Percentiles rank a stretch among this genome's conserved stretches.
Conservation (phyloP, 2,888 invertebrate species). For the Notodonta dromedarius region DNA sequence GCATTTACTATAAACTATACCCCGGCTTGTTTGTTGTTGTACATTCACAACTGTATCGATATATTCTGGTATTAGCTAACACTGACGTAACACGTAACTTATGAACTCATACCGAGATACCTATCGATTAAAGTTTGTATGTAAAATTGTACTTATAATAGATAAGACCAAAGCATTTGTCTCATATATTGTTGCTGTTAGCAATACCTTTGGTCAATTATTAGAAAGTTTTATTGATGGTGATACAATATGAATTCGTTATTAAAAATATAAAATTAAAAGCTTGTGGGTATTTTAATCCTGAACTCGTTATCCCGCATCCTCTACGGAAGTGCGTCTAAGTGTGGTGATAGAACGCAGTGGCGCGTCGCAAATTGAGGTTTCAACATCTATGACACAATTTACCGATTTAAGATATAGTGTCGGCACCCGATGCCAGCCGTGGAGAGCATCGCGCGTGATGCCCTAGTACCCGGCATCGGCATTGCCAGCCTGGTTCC, state of each 20-base stretch:
- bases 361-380: slow-evolving; percentile 9
- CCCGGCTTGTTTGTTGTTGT: slow-evolving; percentile 66
- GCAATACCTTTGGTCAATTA: slow-evolving; percentile 84
- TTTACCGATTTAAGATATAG: slow-evolving; percentile 8
- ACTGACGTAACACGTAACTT: slow-evolving; percentile 51
- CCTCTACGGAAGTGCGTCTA: neutral
- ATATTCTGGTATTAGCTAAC: slow-evolving; percentile 49
- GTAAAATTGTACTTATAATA: slow-evolving; percentile 73
- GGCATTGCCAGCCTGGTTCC: slow-evolving; percentile 58
- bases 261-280: slow-evolving; percentile 63
- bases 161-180: slow-evolving; percentile 77
- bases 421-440: slow-evolving; percentile 1
- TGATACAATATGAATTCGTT: slow-evolving; percentile 68
- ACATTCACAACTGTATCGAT: slow-evolving; percentile 57
- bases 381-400: slow-evolving; percentile 7
- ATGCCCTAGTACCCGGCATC: neutral
- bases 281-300: slow-evolving; percentile 64
- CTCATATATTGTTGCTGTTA: slow-evolving; percentile 73
- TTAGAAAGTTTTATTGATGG: slow-evolving; percentile 74
- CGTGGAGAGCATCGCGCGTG: too few species aligned
- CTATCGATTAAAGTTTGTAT: slow-evolving; percentile 55
- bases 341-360: slow-evolving; percentile 10
- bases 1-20: slow-evolving; percentile 67
- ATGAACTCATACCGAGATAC: slow-evolving; percentile 54
- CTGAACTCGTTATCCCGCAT: slow-evolving; percentile 33